These are phyloP conservation scores for Cydia splendana DNA, from an alignment of 1,140 invertebrate species.

Conservation along the genomic window DNA sequence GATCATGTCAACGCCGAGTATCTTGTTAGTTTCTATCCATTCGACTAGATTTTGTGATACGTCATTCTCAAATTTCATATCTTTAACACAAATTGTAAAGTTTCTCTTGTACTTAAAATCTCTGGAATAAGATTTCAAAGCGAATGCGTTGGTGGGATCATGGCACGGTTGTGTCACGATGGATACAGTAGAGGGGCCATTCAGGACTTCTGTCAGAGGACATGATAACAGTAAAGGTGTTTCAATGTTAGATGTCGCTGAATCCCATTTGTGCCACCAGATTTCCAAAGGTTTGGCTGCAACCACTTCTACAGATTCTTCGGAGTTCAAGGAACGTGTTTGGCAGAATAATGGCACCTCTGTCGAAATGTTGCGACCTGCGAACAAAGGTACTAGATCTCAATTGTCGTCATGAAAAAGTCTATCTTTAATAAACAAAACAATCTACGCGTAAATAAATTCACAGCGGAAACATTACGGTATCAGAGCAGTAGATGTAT, in stretches of 20 bases:
- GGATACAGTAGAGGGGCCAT: constrained; percentile 59
- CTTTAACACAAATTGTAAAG: constrained; percentile 87
- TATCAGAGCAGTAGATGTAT: not conserved
- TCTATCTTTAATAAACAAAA: constrained; percentile 33
- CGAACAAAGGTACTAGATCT: constrained; percentile 39
- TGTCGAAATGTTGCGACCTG: constrained; percentile 64
- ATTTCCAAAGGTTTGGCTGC: constrained; percentile 73
- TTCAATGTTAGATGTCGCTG: constrained; percentile 51
- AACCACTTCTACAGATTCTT: constrained; percentile 68
- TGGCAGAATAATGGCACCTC: constrained; percentile 70
- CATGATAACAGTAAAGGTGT: constrained; percentile 74
- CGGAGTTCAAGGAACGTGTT: constrained; percentile 55
- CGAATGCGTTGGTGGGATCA: constrained; percentile 65
- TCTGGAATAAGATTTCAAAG: constrained; percentile 46
- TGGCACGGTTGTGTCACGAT: constrained; percentile 72
- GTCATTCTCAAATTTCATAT: constrained; percentile 83
- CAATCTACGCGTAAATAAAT: constrained; percentile 13
- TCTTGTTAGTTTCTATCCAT: constrained; percentile 85
- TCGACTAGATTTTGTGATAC: constrained; percentile 82
- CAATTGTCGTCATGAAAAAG: constrained; percentile 10
- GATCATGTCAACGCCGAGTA: constrained; percentile 84
- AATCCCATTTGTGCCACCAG: constrained; percentile 77
- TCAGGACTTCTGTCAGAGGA: constrained; percentile 60
- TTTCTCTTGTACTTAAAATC: constrained; percentile 53
- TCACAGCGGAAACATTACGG: constrained; percentile 21